Evolutionary conservation across 64 coral and sea anemone genomes (phyloP).

Genomic region (Montipora foliosa): DNA sequence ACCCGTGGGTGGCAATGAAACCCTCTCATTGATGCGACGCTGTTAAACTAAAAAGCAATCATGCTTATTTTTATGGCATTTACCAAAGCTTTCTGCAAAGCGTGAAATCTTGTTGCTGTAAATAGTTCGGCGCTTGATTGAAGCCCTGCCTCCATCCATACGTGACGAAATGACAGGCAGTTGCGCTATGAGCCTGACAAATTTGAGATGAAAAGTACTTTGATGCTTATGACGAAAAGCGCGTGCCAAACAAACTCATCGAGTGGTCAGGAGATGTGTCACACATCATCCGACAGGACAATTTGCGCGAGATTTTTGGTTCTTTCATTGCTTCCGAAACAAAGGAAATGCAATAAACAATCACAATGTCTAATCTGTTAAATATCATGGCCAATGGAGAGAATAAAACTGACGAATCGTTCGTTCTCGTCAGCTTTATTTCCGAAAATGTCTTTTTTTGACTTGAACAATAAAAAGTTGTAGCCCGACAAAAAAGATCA

Average conservation of each 20-base stretch:
- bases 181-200: neutral
- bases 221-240: neutral
- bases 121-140: neutral
- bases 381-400: conserved; percentile 1
- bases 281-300: neutral
- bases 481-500: neutral
- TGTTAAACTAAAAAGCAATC: neutral
- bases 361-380: conserved; percentile 1
- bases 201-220: neutral
- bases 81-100: neutral
- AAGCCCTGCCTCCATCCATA: neutral
- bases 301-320: neutral
- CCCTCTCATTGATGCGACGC: neutral
- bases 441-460: neutral
- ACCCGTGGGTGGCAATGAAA: conserved; percentile 20
- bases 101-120: neutral
- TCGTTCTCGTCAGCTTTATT: no score
- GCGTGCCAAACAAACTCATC: conserved; percentile 39
- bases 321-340: conserved; percentile 38
- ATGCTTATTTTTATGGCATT: neutral
- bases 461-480: neutral
- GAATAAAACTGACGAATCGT: neutral
- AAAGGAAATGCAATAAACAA: conserved; percentile 11
- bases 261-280: conserved; percentile 40
- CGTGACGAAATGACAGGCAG: conserved; percentile 41